Evolutionary conservation across 2,888 invertebrate genomes (phyloP).

Genomic region (Adelphocoris suturalis): DNA sequence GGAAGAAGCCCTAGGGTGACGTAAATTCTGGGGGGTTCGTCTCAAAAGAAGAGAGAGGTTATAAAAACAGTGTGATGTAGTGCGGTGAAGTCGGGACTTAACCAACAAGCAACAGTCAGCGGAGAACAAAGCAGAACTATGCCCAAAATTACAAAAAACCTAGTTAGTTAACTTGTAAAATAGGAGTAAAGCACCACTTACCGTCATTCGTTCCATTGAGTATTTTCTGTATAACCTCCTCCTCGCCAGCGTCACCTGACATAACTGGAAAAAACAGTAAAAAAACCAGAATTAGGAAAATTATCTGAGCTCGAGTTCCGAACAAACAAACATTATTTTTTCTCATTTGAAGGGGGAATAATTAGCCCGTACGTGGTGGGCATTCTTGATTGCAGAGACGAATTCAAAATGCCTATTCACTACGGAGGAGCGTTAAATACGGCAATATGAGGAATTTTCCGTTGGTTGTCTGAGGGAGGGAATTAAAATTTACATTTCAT

Average conservation of each 20-base stretch:
- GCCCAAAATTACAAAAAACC: too few relatives aligned
- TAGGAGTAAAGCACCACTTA: conserved; percentile 37
- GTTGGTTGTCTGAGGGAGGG: background rate
- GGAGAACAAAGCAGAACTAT: too few relatives aligned
- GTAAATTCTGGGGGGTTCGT: too few relatives aligned
- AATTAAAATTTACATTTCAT: background rate
- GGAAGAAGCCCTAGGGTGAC: too few relatives aligned
- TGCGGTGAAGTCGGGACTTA: too few relatives aligned
- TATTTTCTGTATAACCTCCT: conserved; percentile 65
- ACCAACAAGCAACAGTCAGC: too few relatives aligned
- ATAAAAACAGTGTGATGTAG: too few relatives aligned
- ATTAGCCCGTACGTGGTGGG: conserved; percentile 48
- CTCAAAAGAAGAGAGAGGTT: too few relatives aligned
- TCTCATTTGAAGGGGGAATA: conserved; percentile 53
- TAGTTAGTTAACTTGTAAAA: background rate
- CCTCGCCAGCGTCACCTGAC: conserved; percentile 72
- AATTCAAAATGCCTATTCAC: background rate
- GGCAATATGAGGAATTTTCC: background rate
- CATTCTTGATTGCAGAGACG: conserved; percentile 6
- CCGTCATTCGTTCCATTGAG: conserved; percentile 68
- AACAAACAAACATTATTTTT: conserved; percentile 53
- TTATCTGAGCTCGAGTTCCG: conserved; percentile 24
- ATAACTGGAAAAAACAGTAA: conserved; percentile 71
- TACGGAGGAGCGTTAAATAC: background rate
- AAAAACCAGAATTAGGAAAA: background rate